A percentile compares a stretch with the other conserved stretches of the same genome.
Evolutionary conservation across 2,888 invertebrate genomes (phyloP).

Genomic region (Drepana falcataria): DNA sequence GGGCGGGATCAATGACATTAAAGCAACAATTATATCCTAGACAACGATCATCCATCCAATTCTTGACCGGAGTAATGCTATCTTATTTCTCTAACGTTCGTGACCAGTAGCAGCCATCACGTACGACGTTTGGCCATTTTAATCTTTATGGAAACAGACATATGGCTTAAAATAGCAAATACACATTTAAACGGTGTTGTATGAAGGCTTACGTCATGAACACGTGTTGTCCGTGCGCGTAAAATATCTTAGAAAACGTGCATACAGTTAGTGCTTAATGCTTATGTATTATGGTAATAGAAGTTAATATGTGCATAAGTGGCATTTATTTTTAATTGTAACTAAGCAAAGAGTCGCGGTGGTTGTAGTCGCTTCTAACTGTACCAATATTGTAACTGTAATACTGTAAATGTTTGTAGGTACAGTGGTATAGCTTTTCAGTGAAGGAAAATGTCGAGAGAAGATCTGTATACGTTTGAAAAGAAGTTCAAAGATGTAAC

Average conservation of each 20-base stretch:
- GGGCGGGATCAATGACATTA: not conserved
- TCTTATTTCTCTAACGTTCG: not conserved
- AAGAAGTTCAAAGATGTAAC: no score
- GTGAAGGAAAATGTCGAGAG: no score
- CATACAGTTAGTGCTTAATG: slow-evolving; percentile 21
- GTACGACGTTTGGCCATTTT: not conserved
- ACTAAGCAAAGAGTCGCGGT: no score
- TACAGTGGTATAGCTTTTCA: no score
- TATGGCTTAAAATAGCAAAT: not conserved
- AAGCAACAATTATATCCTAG: not conserved
- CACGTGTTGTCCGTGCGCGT: slow-evolving; percentile 1
- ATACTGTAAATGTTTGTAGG: no score
- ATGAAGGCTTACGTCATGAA: not conserved
- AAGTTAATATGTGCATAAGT: no score
- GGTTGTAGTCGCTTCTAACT: no score
- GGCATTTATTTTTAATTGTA: no score
- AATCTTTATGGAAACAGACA: not conserved
- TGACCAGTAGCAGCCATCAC: not conserved
- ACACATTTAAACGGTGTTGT: not conserved
- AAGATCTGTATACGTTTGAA: no score
- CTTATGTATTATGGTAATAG: slow-evolving; percentile 24
- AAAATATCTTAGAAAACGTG: slow-evolving; percentile 13
- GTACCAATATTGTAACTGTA: no score
- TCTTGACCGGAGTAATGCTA: not conserved
- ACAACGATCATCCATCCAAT: not conserved